A percentile compares a stretch with the other conserved stretches of the same genome.
Evolutionary conservation across 2,888 invertebrate genomes (phyloP).

Genomic region (Mesorhabditis belari): DNA sequence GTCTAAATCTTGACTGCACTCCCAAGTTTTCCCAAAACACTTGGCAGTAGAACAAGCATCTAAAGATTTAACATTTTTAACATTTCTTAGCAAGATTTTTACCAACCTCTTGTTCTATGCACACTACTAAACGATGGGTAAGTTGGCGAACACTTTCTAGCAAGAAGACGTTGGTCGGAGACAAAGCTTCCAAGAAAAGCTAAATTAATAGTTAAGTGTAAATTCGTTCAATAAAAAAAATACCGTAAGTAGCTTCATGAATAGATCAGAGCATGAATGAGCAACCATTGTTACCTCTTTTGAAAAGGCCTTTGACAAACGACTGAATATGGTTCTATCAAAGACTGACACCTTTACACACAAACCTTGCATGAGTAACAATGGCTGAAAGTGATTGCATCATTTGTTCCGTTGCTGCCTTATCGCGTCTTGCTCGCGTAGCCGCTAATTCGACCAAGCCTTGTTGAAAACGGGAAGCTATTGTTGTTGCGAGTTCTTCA

Average conservation of each 20-base stretch:
- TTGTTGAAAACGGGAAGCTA: constrained; percentile 29
- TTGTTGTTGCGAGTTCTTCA: constrained; percentile 27
- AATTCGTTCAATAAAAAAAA: constrained; percentile 4
- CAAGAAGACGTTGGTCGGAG: constrained; percentile 33
- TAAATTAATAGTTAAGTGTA: constrained; percentile 8
- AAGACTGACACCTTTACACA: neutral
- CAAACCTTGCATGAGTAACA: constrained; percentile 58
- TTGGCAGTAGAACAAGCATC: constrained; percentile 59
- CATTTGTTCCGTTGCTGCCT: no score
- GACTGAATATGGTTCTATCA: constrained; percentile 51
- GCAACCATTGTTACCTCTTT: constrained; percentile 60
- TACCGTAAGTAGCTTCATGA: constrained; percentile 58
- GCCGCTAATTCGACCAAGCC: constrained; percentile 17
- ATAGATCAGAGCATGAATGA: constrained; percentile 59
- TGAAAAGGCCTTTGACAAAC: constrained; percentile 62
- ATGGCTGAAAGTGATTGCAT: constrained; percentile 58
- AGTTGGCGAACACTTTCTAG: constrained; percentile 59
- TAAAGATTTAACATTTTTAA: no score
- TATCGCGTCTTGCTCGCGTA: no score
- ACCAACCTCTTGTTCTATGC: constrained; percentile 61
- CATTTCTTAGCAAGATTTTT: no score
- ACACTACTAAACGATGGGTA: constrained; percentile 60
- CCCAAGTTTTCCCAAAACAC: constrained; percentile 42
- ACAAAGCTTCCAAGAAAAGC: constrained; percentile 24
- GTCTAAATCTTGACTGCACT: constrained; percentile 39